Base-by-base conservation (phyloP, 2,888 invertebrate genomes). In the Napeogenes sylphis region DNA sequence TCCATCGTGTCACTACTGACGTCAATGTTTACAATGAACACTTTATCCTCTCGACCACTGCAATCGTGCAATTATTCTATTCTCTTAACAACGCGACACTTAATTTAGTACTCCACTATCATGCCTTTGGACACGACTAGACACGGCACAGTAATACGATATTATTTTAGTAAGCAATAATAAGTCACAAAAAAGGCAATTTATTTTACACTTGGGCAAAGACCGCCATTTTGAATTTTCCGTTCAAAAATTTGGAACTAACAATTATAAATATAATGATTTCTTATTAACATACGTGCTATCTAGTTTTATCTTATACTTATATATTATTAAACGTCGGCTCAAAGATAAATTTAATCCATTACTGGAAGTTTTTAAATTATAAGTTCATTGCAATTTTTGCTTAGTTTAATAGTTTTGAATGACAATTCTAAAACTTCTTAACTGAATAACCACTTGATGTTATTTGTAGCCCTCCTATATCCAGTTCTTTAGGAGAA, bases 51-150 rank as follows among this genome's bases (percentile, higher is more conserved):
- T 59, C 42, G n/a, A 47, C 61, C 59, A 58, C 55, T 64, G 58
- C 60, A 56, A 56, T 56, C 51, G 35, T 62, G 57, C 69, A 59
- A 73, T 74, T 73, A 72, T 71, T 63, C 68, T 64, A 71, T 74
- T 74, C 55, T 67, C 66, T 59, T 64, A 71, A 70, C 64, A 64
- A 67, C 62, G 59, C 61, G 58, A 67, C 68, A 70, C 68, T 68
- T 68, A 73, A 73, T 72, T 72, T 62, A 57, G 62, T 56, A 60
- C 61, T 12, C 30, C 56, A 45, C 42, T 54, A 47, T 46, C 38
- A 42, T 42, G 35, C 35, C 0, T 0, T 47, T 51, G 58, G 21
- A 32, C 47, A 56, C 1, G 2, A 4, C 8, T 51, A 58, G 62
- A 62, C 4, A 47, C n/a, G 55, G 8, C 51, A 51, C 30, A 4